Base-by-base conservation (phyloP, 2,797 vertebrate genomes). In the Melanotaenia boesemani region DNA sequence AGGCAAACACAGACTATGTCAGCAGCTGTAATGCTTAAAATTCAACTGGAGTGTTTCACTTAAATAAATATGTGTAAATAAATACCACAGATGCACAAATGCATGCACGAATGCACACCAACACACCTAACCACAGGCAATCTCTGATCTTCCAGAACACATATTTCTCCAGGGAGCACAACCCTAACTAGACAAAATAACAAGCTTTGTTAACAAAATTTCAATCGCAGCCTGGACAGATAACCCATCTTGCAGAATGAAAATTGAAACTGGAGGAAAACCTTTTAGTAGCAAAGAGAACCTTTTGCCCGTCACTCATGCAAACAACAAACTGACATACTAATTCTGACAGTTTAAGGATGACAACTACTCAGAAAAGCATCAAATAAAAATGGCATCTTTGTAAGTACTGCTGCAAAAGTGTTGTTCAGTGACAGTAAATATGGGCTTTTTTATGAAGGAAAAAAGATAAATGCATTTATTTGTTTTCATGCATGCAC, bases 261-360 rank as follows among this genome's bases (percentile, higher is more conserved):
- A 90, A 79, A 77, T 68, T 57, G 59, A 46, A 48, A 48, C 46
- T 8, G 16, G 28, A 77, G 79, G 74, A 90, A 89, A 91, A 80
- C 84, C 86, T 70, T 91, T 91, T 90, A 90, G 85, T 80, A 84
- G 76, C 87, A 80, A 70, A 74, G 74, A 89, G 81, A 73, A 81
- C 77, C 76, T 84, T 90, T 89, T 84, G 88, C 79, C 84, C 88
- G 85, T 88, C 89, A 92, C 84, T 92, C 89, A 91, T 69, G 63
- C 79, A 75, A 76, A 86, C 76, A 87, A 87, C 75, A 82, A 87
- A 86, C 83, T 85, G 77, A 84, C 85, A 85, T 80, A 88, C 85
- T 84, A 89, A 90, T 92, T 84, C 86, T 79, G 70, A 80, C 62
- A 74, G 57, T 26, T 48, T 56, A 30, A 76, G 65, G 62, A 83